Base-by-base conservation (phyloP, 2,113 vertebrate species). In the Phylloscopus whistleri region DNA sequence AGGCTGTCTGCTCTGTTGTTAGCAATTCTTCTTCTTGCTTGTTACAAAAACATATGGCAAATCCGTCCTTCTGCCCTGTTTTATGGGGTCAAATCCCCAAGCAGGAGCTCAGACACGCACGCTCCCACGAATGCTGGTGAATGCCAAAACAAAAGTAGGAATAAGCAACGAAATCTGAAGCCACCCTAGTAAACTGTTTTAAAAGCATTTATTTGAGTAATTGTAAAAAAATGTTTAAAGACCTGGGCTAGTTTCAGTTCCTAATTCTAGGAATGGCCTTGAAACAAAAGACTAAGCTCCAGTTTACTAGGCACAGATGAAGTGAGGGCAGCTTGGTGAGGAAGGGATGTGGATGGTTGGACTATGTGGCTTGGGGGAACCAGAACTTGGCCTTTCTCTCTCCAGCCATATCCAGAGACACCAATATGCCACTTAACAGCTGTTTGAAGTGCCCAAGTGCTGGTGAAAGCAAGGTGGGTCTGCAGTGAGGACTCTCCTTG, bases 111-210 rank as follows among this genome's bases (percentile, higher is more conserved):
- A 81, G 72, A 35, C 79, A 24, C 13, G 4, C 1, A 0, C 16
- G 10, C 49, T 84, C 62, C 43, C 51, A 46, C 1, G 0, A 70
- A n/a, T 1, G 11, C 41, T 44, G 22, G 27, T 14, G 53, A 76
- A 56, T 33, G 62, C 60, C 82, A 63, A 74, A 95, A 63, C 39
- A 63, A 89, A 91, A 90, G 31, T 31, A 75, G 30, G 53, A 89
- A 23, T 49, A 79, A 93, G 55, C 22, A 91, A 70, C 3, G 3
- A 43, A 84, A 86, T 60, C 62, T 68, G 41, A 92, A 94, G 62
- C n/a, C 53, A 56, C 22, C 31, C 31, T 49, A 72, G 56, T 43
- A 87, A 94, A 82, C 5, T 44, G 28, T 2, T 88, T 77, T 66
- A n/a, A 92, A 95, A 70, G 30, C 62, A 69, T 76, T 76, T 83